Percentiles rank a stretch among this genome's conserved stretches.
These are phyloP conservation scores for Pipa parva DNA, from an alignment of 2,113 vertebrate species.

Conservation along the genomic window DNA sequence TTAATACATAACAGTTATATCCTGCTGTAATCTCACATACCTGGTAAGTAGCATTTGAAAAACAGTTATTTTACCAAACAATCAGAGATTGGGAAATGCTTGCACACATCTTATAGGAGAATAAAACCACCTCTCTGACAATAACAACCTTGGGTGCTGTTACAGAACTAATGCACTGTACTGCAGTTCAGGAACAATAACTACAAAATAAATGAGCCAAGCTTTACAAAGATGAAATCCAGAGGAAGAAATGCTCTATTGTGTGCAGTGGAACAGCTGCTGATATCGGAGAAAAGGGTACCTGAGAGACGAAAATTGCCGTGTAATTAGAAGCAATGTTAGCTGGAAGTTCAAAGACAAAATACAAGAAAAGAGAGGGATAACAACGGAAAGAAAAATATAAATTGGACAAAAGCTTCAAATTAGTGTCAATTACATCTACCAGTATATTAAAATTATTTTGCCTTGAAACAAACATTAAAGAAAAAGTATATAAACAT, in stretches of 20 bases:
- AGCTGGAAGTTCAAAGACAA: slow-evolving; percentile 19
- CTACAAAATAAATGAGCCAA: slow-evolving; percentile 38
- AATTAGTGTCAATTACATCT: too few species aligned
- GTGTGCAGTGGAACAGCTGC: slow-evolving; percentile 36
- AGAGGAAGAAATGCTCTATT: slow-evolving; percentile 28
- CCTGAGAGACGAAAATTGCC: slow-evolving; percentile 30
- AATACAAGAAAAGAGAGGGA: slow-evolving; percentile 21
- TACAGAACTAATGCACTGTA: slow-evolving; percentile 34
- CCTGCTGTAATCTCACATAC: background rate
- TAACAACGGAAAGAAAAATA: slow-evolving; percentile 16
- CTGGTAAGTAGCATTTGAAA: slow-evolving; percentile 17
- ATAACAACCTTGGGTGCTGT: slow-evolving; percentile 26
- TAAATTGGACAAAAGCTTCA: background rate
- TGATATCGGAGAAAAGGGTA: slow-evolving; percentile 33
- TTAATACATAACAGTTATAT: background rate
- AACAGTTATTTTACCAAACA: slow-evolving; percentile 19
- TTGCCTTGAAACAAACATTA: too few species aligned
- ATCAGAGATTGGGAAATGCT: slow-evolving; percentile 16
- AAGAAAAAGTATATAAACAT: too few species aligned
- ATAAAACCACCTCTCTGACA: slow-evolving; percentile 9
- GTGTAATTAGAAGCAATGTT: slow-evolving; percentile 36
- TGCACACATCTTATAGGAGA: slow-evolving; percentile 9
- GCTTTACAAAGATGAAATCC: slow-evolving; percentile 35
- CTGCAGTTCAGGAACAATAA: slow-evolving; percentile 33
- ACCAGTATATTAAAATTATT: too few species aligned